Conservation (phyloP, 2,113 vertebrate genomes). For the Chroicocephalus ridibundus region DNA sequence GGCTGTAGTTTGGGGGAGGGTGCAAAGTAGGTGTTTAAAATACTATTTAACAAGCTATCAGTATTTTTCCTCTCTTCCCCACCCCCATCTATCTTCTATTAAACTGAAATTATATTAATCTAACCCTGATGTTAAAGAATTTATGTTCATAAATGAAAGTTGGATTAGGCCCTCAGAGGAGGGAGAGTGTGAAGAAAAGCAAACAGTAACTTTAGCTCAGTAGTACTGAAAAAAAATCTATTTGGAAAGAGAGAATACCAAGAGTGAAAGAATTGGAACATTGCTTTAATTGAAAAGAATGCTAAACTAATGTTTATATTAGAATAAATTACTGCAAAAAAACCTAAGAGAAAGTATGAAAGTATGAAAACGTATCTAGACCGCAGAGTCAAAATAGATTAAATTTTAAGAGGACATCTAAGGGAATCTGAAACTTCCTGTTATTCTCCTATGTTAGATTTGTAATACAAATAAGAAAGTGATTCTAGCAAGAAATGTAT, state of each 20-base stretch:
- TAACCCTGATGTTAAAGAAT: not conserved
- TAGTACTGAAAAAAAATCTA: not conserved
- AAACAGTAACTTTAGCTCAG: not conserved
- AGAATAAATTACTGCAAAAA: conserved; percentile 21
- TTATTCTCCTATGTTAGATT: not conserved
- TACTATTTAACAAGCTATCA: not conserved
- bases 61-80: not conserved
- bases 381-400: not conserved
- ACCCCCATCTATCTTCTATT: not conserved
- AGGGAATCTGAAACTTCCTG: conserved; percentile 2
- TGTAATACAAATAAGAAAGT: not conserved
- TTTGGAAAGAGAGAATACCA: not conserved
- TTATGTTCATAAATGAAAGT: not conserved
- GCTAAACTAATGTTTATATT: conserved; percentile 35
- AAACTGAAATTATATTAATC: not conserved
- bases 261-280: not conserved
- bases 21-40: not conserved
- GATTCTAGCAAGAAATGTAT: not conserved
- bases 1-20: not conserved
- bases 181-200: not conserved
- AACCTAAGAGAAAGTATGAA: not conserved
- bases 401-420: not conserved
- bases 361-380: conserved; percentile 1
- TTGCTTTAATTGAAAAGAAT: not conserved
- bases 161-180: not conserved